These are phyloP conservation scores for Agapornis roseicollis DNA, from an alignment of 2,113 vertebrate species.

Conservation along the genomic window DNA sequence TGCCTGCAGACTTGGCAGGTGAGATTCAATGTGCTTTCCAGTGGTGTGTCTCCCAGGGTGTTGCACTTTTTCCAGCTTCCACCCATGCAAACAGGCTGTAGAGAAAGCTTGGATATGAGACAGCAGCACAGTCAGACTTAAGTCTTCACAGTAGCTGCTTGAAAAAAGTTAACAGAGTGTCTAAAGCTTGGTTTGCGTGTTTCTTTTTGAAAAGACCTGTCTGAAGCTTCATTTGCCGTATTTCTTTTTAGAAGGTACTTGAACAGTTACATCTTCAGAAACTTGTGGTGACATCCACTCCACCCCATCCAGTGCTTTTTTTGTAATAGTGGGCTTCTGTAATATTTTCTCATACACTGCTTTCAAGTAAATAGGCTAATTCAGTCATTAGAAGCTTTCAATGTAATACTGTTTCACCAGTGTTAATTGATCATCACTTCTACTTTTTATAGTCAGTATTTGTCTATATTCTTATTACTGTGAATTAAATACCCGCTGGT, in stretches of 20 bases:
- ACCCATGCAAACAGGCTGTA: not conserved
- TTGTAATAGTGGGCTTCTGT: not conserved
- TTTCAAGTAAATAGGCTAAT: not conserved
- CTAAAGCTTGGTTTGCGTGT: not conserved
- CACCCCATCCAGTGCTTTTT: not conserved
- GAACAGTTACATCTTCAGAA: not conserved
- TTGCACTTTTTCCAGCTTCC: not conserved
- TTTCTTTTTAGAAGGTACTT: not conserved
- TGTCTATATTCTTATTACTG: not conserved
- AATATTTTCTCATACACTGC: not conserved
- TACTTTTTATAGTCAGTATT: constrained; percentile 20
- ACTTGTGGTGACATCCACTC: not conserved
- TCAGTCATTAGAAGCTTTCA: not conserved
- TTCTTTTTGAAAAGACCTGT: not conserved
- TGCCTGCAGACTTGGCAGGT: not conserved
- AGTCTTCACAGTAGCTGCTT: not conserved
- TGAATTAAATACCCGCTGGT: not conserved
- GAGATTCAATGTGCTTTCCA: not conserved
- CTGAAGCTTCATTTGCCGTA: not conserved
- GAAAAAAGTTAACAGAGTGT: not conserved
- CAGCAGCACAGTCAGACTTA: not conserved
- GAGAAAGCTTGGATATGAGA: not conserved
- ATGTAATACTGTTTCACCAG: not conserved
- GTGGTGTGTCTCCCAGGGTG: not conserved
- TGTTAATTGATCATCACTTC: constrained; percentile 1